These are phyloP conservation scores for Astreopora myriophthalma DNA, from an alignment of 64 coral and sea anemone species.

Conservation along the genomic window DNA sequence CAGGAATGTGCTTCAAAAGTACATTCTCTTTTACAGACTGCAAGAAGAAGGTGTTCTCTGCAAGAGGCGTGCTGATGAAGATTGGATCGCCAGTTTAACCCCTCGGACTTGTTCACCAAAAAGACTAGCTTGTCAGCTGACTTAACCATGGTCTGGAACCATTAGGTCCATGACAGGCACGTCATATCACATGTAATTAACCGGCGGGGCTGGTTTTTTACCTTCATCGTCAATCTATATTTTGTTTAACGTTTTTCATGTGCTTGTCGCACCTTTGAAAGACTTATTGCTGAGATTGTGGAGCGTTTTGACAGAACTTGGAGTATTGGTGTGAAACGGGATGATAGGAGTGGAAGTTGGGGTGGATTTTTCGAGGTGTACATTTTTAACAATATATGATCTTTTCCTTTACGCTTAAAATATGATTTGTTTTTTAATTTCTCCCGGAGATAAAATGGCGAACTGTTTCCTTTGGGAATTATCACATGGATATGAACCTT, in stretches of 20 bases:
- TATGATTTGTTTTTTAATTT: no score
- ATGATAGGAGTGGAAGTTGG: no score
- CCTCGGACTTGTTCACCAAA: background rate
- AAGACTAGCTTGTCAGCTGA: background rate
- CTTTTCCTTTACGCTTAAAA: no score
- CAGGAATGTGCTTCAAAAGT: no score
- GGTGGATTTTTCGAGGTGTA: no score
- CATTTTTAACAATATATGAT: no score
- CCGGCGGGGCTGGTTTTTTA: constrained; percentile 11
- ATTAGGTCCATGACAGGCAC: background rate
- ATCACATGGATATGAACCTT: no score
- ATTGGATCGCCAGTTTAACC: background rate
- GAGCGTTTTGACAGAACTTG: background rate
- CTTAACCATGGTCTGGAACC: constrained; percentile 21
- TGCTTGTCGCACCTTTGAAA: background rate
- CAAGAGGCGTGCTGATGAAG: background rate
- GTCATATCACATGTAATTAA: constrained; percentile 2
- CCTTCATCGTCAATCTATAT: background rate
- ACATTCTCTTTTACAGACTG: no score
- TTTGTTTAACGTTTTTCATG: background rate
- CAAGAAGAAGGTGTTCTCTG: no score
- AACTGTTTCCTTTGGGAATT: no score
- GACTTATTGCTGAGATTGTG: background rate
- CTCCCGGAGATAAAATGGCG: no score
- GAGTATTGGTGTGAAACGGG: background rate